Evolutionary conservation across 2,888 invertebrate species (phyloP).

Genomic region (Heliconius aoede): DNA sequence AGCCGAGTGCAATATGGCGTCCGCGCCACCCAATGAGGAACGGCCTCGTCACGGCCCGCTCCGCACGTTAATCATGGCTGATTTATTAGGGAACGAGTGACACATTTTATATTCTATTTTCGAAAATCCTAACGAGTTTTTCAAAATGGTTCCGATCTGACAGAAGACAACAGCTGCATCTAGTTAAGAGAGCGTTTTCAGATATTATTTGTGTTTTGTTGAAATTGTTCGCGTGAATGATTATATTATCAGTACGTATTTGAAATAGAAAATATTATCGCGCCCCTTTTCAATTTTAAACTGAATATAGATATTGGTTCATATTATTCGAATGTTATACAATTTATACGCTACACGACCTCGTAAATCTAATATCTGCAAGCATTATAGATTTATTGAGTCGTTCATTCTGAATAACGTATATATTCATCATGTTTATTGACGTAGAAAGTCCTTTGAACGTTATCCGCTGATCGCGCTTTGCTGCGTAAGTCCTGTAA

Average conservation of each 20-base stretch:
- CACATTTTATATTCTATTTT: conserved; percentile 83
- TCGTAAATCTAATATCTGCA: conserved; percentile 67
- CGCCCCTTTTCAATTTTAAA: conserved; percentile 52
- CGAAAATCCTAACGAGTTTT: conserved; percentile 78
- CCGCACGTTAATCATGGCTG: conserved; percentile 80
- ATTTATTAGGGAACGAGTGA: conserved; percentile 82
- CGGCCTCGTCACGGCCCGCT: conserved; percentile 76
- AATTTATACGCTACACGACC: conserved; percentile 71
- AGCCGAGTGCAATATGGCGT: conserved; percentile 82
- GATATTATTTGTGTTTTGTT: conserved; percentile 68
- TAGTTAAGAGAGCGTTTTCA: conserved; percentile 77
- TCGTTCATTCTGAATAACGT: conserved; percentile 54
- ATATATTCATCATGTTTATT: conserved; percentile 65
- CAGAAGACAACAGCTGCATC: conserved; percentile 79
- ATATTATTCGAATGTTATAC: conserved; percentile 66
- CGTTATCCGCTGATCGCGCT: conserved; percentile 44
- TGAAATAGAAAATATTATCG: conserved; percentile 58
- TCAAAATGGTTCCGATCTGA: conserved; percentile 77
- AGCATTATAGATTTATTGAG: conserved; percentile 70
- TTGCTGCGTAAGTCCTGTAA: conserved; percentile 40
- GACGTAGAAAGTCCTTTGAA: conserved; percentile 49
- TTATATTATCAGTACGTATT: conserved; percentile 54
- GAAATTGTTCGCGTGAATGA: conserved; percentile 77
- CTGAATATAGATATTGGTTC: conserved; percentile 50
- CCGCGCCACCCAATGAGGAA: conserved; percentile 82